These are phyloP conservation scores for Poecile atricapillus DNA, from an alignment of 2,113 vertebrate genomes.

Conservation along the genomic window DNA sequence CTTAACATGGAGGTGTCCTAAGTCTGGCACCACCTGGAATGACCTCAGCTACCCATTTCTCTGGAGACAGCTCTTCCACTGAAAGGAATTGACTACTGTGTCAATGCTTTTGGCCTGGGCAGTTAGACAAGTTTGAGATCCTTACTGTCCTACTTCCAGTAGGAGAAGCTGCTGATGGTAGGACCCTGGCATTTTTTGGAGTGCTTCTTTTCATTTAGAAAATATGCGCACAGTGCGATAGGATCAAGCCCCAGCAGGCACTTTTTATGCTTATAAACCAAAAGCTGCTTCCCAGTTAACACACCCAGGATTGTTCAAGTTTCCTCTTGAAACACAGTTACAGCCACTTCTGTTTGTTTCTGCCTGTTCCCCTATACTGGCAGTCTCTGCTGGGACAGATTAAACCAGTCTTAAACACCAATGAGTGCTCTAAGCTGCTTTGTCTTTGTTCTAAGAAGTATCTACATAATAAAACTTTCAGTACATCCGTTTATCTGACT, in stretches of 20 bases:
- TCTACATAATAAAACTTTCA: background rate
- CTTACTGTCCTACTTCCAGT: background rate
- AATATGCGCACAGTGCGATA: accelerated
- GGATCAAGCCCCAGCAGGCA: background rate
- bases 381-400: background rate
- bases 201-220: background rate
- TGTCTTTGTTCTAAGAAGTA: background rate
- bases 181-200: background rate
- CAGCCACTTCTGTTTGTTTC: background rate
- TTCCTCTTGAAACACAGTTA: background rate
- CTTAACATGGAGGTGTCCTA: accelerated
- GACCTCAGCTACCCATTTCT: background rate
- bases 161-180: background rate
- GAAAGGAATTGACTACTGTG: background rate
- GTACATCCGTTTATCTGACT: background rate
- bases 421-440: background rate
- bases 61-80: background rate
- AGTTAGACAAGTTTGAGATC: background rate
- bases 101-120: background rate
- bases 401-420: background rate
- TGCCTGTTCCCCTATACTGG: background rate
- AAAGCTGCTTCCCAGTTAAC: background rate
- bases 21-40: background rate
- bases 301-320: background rate
- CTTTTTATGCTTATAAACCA: background rate